Conservation (phyloP, 37 sponge, comb jelly and placozoan species). For the Mnemiopsis leidyi region DNA sequence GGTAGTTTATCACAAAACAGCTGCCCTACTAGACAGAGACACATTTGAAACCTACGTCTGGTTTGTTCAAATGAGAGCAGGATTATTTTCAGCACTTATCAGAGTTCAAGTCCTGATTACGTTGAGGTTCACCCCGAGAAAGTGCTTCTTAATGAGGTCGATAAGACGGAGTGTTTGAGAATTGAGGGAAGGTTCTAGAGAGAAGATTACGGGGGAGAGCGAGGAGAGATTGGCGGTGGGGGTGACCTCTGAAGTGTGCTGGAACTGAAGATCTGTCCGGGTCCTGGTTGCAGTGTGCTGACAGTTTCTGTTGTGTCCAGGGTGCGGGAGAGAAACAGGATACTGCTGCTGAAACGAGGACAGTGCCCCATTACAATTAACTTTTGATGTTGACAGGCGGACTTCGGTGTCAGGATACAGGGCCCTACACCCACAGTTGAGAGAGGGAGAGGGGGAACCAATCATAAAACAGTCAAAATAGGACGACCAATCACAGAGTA, state of each 20-base stretch:
- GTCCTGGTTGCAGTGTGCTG: background rate
- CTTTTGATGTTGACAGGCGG: slow-evolving; percentile 40
- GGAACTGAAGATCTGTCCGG: background rate
- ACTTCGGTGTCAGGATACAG: background rate
- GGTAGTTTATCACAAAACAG: background rate
- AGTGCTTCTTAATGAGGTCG: background rate
- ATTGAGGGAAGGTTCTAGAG: no score
- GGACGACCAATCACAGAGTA: background rate
- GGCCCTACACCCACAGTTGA: background rate
- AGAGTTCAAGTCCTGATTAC: background rate
- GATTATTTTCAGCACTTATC: background rate
- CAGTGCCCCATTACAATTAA: background rate
- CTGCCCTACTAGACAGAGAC: no score
- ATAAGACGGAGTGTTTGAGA: background rate
- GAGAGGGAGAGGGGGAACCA: background rate
- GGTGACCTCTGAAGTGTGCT: no score
- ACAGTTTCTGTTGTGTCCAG: background rate
- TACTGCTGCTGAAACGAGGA: background rate
- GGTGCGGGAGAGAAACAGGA: background rate
- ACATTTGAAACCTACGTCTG: background rate
- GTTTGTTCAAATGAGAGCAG: background rate
- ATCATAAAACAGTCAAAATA: background rate
- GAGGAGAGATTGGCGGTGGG: no score
- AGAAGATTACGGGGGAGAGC: no score
- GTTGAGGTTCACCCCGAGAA: background rate